Evolutionary conservation across 2,113 vertebrate species (phyloP).

Genomic region (Crotophaga sulcirostris): DNA sequence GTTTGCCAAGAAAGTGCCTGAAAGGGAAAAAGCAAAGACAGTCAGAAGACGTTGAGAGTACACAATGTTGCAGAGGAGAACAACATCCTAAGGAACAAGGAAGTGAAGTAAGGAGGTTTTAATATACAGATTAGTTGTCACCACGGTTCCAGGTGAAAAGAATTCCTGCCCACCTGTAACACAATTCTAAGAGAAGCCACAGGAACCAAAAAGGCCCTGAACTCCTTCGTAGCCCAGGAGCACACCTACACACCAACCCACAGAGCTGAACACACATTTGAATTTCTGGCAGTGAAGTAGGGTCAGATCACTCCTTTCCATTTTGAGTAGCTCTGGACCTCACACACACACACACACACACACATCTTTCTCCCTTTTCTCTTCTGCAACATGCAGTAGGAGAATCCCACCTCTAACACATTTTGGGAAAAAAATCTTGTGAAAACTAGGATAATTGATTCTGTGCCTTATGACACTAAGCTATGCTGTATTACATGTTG

Average conservation of each 20-base stretch:
- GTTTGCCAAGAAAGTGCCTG: background rate
- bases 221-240: background rate
- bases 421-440: background rate
- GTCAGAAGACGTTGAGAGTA: background rate
- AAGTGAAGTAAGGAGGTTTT: background rate
- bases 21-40: background rate
- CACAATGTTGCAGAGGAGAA: background rate
- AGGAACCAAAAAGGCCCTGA: background rate
- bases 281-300: background rate
- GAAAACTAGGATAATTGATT: background rate
- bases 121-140: background rate
- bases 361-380: background rate
- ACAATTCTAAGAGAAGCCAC: background rate
- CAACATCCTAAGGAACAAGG: background rate
- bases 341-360: no score
- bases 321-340: background rate
- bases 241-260: background rate
- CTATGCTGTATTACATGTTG: background rate
- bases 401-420: background rate
- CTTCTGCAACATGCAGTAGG: background rate
- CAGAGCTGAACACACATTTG: background rate
- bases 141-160: background rate
- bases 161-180: background rate
- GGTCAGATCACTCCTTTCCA: background rate
- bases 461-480: background rate